Evolutionary conservation across 2,888 invertebrate species (phyloP).

Genomic region (Xestoiulus laeticollis): DNA sequence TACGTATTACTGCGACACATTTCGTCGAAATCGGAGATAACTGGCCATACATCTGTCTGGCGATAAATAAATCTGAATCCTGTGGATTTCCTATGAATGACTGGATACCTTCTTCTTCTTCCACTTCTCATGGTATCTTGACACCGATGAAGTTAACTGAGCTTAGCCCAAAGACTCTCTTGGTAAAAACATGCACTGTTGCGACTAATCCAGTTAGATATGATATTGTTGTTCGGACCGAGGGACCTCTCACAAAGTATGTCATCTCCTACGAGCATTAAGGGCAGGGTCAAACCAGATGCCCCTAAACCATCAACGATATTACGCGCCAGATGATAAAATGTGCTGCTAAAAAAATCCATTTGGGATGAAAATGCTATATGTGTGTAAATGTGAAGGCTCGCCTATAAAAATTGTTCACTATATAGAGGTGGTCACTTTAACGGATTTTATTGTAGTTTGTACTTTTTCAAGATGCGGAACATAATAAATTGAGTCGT

Average conservation of each 20-base stretch:
- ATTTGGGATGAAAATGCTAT: neutral
- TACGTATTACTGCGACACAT: slow-evolving; percentile 18
- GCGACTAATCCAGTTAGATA: slow-evolving; percentile 35
- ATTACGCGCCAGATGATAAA: neutral
- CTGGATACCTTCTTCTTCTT: slow-evolving; percentile 44
- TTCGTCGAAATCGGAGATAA: neutral
- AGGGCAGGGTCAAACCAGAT: neutral
- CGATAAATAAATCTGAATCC: slow-evolving; percentile 52
- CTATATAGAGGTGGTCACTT: neutral
- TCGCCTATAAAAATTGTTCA: no score
- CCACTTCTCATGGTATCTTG: slow-evolving; percentile 17
- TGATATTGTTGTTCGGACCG: neutral
- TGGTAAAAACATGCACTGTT: neutral
- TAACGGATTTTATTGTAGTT: no score
- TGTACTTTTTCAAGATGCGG: no score
- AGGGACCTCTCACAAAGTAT: neutral
- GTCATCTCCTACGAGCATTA: neutral
- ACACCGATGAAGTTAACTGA: slow-evolving; percentile 52
- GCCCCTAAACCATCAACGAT: neutral
- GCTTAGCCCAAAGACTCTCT: slow-evolving; percentile 43
- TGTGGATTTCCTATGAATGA: slow-evolving; percentile 35
- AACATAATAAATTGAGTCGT: no score
- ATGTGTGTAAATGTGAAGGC: neutral
- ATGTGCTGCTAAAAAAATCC: neutral
- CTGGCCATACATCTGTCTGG: slow-evolving; percentile 45